Conservation (phyloP, 2,888 invertebrate genomes). For the Halictus quadricinctus region DNA sequence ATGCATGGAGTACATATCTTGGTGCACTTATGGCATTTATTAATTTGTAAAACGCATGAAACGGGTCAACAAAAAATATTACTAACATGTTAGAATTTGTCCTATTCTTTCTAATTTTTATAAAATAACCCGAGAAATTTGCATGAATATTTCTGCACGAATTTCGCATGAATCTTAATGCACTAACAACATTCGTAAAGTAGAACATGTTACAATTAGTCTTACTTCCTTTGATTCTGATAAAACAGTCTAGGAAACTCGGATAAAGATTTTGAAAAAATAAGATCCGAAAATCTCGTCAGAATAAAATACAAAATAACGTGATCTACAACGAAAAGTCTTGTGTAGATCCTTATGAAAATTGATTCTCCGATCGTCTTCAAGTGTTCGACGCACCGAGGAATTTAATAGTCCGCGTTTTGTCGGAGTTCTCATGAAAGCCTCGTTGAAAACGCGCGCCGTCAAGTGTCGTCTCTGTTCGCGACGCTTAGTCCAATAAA, state of each 20-base stretch:
- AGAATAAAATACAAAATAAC: not conserved
- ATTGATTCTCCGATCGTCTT: not conserved
- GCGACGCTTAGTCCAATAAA: not conserved
- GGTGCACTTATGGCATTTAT: too few species aligned
- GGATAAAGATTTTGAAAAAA: not conserved
- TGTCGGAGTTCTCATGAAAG: not conserved
- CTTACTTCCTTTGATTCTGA: not conserved
- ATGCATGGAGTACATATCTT: too few species aligned
- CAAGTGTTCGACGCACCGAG: not conserved
- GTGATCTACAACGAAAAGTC: not conserved
- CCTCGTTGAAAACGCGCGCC: not conserved
- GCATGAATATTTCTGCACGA: not conserved
- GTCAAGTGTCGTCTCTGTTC: constrained; percentile 7
- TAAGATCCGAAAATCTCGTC: not conserved
- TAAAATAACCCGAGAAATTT: not conserved
- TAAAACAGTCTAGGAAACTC: not conserved
- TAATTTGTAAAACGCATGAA: too few species aligned
- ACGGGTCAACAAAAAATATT: too few species aligned
- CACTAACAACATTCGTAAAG: not conserved
- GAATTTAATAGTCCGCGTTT: not conserved
- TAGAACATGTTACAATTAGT: too few species aligned
- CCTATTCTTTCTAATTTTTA: not conserved
- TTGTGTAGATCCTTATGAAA: not conserved
- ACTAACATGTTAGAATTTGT: not conserved
- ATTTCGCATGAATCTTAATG: too few species aligned